Base-by-base conservation (phyloP, 2,888 invertebrate species). In the Trileptium ribeirensis region DNA sequence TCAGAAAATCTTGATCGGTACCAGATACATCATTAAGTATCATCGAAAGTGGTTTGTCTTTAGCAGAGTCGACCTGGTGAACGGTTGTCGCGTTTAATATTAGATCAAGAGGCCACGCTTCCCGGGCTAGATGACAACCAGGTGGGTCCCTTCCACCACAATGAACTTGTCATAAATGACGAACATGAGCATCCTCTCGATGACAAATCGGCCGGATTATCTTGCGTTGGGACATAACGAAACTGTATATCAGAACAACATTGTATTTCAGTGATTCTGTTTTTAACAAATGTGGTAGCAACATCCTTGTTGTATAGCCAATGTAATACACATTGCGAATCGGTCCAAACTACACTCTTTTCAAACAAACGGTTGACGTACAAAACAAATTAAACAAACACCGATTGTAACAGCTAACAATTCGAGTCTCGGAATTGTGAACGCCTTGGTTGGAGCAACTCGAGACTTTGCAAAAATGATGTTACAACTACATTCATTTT, bases 171-270 rank as follows among this genome's bases (percentile, higher is more conserved):
- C 64, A n/a, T 19, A 64, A 64, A 19, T n/a, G n/a, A 19, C 19
- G 64, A 31, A 70, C 29, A 70, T 31, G 81, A 29, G n/a, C 84
- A 1, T 24, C 86, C 87, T 75, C 70, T 85, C 36, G 19, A 85
- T 0, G 84, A 83, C 8, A 83, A 79, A 81, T 87, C 87, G 1
- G 87, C 87, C 0, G 87, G 86, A 82, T 87, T 87, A 0, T 84
- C 82, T 33, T 83, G 67, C 0, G 85, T 82, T 1, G 67, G 38
- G 31, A 86, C 85, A 78, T 87, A 84, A 31, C 82, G 83, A 84
- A 87, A 86, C 33, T 67, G n/a, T 3, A 82, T 80, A 31, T 67
- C 51, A 3, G 82, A 79, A 2, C 40, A n/a, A 1, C 67, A 81
- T n/a, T 82, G 79, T 34, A 87, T 86, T 33, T 85, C 83, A 19